Evolutionary conservation across 1,140 invertebrate genomes (phyloP), one percentile per base, ranked within the genome.

Genomic region (Diachasma alloeum): DNA sequence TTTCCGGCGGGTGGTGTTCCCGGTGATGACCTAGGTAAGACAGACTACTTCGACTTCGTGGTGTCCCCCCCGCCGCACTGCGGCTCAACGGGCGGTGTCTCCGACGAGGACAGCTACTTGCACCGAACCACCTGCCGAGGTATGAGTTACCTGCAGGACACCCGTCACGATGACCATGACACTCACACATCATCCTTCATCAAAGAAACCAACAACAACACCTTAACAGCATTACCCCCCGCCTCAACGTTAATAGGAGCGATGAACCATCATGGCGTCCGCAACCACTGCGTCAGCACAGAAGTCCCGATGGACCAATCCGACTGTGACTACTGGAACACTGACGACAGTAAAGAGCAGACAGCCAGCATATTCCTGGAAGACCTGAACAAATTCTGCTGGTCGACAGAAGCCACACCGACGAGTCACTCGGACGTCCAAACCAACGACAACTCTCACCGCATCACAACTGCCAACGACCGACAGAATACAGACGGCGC

Each of bases 11-110:
- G 82, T 24, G 81, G 82, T 15, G 80, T 79, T 31, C 73, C 92
- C 83, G 91, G 91, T 86, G 92, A 94, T 87, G 93, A 94, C 82
- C 89, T 94, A 78, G 91, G 92, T 19, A 95, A 95, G 87, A 94
- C 94, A 67, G 95, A 96, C 87, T 96, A 95, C 90, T 96, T 96
- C 89, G 95, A 96, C 85, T 95, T 96, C 87, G 94, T 96, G 48
- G 94, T 94, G n/a, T 93, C 94, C 5, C 93, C 94, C 71, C 81
- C 93, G 91, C 87, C 91, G 85, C 86, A 93, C 88, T 87, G 92
- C 91, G 84, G 90, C 86, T 53, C 77, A 59, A 77, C 39, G 69
- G 79, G 79, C 19, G 56, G 76, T 24, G 82, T 87, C 5, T 84
- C 84, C 70, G 87, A 89, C 76, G 88, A 88, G 36, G 88, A 88